Base-by-base conservation (phyloP, 2,888 invertebrate genomes). In the Gonocerus acuteangulatus region DNA sequence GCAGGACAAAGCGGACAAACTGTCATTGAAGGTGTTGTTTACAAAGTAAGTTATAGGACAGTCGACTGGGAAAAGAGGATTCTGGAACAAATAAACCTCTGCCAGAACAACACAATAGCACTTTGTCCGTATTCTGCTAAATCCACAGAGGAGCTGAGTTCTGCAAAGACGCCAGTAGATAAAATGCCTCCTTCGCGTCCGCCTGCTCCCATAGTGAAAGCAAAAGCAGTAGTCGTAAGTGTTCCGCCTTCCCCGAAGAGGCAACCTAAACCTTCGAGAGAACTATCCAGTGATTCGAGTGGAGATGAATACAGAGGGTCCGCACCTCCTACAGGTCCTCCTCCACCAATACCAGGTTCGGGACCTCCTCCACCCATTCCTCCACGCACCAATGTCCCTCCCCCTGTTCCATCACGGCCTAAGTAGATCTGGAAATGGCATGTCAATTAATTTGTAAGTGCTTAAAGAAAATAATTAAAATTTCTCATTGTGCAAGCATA, bases 1-100 rank as follows among this genome's bases (percentile, higher is more conserved):
- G 89, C 89, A 1, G 76, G 76, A 0, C 75, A 76, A 27, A 76
- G 76, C 61, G 73, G 73, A 54, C 72, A 72, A 62, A 81, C 85
- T 39, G 78, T 80, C 68, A 81, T 86, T 18, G 81, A 83, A 69
- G 84, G 83, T 11, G 78, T 84, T 64, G 80, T 80, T 51, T 75
- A 94, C 34, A 79, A 78, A 54, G 80, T 95, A 47, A 80, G 82
- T 32, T 76, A 95, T 22, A 93, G 90, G 73, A 89, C 92, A 0
- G 84, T 86, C 0, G 81, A 92, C 68, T 96, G 95, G 95, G 80
- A 85, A 48, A 82, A 84, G 22, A 82, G 86, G 68, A 84, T 93
- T 4, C 83, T 87, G 70, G 83, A 86, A 58, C 94, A 95, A 77
- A 84, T 95, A 68, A 83, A 82, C 61, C 76, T 94, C 48, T 92